These are phyloP conservation scores for Caerostris extrusa DNA, from an alignment of 1,140 invertebrate species.

Conservation along the genomic window DNA sequence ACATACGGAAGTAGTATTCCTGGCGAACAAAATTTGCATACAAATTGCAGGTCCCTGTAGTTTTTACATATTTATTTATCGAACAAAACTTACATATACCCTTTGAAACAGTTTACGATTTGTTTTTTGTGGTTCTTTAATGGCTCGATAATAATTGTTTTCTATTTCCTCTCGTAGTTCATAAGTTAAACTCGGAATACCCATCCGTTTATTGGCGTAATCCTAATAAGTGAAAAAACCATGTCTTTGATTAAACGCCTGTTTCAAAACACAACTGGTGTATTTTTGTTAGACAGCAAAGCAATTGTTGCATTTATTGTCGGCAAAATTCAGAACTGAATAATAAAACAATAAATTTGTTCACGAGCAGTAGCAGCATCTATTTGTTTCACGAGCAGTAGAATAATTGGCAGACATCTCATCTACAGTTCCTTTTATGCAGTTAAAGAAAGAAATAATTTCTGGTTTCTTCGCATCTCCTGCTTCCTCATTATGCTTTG, in stretches of 20 bases:
- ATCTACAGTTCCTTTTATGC: conserved; percentile 82
- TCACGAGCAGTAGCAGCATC: conserved; percentile 80
- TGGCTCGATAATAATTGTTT: too few species aligned
- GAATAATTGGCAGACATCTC: conserved; percentile 81
- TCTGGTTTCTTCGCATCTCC: conserved; percentile 80
- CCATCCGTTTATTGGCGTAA: too few species aligned
- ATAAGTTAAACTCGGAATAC: too few species aligned
- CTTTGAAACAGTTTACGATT: too few species aligned
- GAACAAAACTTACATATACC: too few species aligned
- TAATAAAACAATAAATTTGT: conserved; percentile 53
- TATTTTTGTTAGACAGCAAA: conserved; percentile 26
- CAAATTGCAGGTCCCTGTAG: too few species aligned
- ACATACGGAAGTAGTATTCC: too few species aligned
- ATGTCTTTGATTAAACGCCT: background rate
- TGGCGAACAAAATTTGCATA: too few species aligned
- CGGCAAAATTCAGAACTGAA: conserved; percentile 72
- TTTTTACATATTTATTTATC: too few species aligned
- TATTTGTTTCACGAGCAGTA: conserved; percentile 79
- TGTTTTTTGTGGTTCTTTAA: too few species aligned
- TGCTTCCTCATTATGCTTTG: conserved; percentile 76
- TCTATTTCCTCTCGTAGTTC: too few species aligned
- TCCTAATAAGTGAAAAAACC: too few species aligned
- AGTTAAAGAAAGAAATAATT: conserved; percentile 82
- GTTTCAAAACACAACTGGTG: background rate
- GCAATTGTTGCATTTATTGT: conserved; percentile 65